phyloP scores from a whole-genome alignment of 2,113 vertebrate genomes.

The Callospermophilus lateralis region DNA sequence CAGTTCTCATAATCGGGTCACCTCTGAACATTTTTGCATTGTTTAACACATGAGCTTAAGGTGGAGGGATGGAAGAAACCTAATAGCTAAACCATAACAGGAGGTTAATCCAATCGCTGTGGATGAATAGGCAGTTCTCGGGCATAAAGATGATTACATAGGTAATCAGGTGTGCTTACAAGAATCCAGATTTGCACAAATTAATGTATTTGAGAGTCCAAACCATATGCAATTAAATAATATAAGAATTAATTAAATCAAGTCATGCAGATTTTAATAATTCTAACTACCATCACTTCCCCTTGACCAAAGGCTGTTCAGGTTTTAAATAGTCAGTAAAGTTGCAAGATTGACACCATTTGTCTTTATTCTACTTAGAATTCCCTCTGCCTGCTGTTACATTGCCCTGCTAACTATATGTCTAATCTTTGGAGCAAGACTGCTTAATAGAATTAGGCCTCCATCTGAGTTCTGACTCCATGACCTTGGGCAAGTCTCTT shows the following conservation, averaged over 20 bases:
- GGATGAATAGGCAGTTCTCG: not conserved
- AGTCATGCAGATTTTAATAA: not conserved
- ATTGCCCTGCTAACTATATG: not conserved
- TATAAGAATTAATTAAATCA: slow-evolving; percentile 24
- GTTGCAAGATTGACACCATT: not conserved
- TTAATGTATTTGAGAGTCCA: not conserved
- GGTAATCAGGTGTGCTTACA: not conserved
- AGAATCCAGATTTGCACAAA: not conserved
- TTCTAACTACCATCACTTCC: not conserved
- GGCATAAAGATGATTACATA: not conserved
- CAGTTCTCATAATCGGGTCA: too few species aligned
- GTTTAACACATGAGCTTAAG: too few species aligned
- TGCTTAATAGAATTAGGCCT: not conserved
- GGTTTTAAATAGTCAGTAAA: not conserved
- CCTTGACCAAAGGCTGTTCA: not conserved
- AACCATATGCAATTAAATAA: not conserved
- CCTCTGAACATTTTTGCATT: too few species aligned
- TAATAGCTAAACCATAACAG: too few species aligned
- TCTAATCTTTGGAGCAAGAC: not conserved
- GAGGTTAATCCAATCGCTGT: not conserved
- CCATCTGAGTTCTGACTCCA: not conserved
- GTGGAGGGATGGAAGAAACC: too few species aligned
- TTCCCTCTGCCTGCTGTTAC: not conserved
- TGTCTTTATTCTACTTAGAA: slow-evolving; percentile 15
- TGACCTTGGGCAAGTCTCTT: not conserved